These are phyloP conservation scores for Drosophila paranaensis DNA, from an alignment of 2,888 invertebrate genomes.

Conservation along the genomic window DNA sequence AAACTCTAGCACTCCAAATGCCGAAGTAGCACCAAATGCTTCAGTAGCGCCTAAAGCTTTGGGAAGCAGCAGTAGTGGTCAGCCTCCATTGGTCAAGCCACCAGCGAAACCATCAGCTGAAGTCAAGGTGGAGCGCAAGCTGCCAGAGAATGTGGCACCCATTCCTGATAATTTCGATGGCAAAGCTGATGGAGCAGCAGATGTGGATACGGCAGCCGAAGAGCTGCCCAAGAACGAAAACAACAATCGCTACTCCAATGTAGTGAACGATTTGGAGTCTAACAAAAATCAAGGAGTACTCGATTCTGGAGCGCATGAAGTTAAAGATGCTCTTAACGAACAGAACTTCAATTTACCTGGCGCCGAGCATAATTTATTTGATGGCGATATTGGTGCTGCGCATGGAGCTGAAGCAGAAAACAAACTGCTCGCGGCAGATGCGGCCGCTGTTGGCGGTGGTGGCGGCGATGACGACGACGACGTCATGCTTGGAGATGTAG, in stretches of 20 bases:
- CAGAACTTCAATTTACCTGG: constrained; percentile 82
- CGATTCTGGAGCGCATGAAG: constrained; percentile 84
- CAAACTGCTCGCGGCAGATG: constrained; percentile 49
- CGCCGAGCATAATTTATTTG: constrained; percentile 80
- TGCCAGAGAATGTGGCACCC: constrained; percentile 83
- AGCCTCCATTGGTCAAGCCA: constrained; percentile 66
- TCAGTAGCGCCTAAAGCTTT: constrained; percentile 53
- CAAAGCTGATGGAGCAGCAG: constrained; percentile 55
- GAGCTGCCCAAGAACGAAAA: constrained; percentile 73
- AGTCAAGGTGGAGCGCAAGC: constrained; percentile 69
- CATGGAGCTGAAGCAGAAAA: constrained; percentile 46
- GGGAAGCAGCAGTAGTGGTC: constrained; percentile 62
- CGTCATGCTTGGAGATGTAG: constrained; percentile 74
- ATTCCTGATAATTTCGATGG: constrained; percentile 84
- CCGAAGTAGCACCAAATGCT: constrained; percentile 42
- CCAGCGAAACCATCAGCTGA: constrained; percentile 56
- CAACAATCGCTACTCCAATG: constrained; percentile 83
- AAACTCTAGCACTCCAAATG: constrained; percentile 38
- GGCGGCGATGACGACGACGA: constrained; percentile 75
- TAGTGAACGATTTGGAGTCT: constrained; percentile 74
- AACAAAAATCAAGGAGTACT: constrained; percentile 64
- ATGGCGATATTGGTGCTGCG: constrained; percentile 55
- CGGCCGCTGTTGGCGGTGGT: constrained; percentile 44
- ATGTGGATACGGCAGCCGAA: constrained; percentile 72
- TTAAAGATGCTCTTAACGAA: constrained; percentile 83